Conservation (phyloP, 2,113 vertebrate genomes). For the Rhabdornis inornatus region DNA sequence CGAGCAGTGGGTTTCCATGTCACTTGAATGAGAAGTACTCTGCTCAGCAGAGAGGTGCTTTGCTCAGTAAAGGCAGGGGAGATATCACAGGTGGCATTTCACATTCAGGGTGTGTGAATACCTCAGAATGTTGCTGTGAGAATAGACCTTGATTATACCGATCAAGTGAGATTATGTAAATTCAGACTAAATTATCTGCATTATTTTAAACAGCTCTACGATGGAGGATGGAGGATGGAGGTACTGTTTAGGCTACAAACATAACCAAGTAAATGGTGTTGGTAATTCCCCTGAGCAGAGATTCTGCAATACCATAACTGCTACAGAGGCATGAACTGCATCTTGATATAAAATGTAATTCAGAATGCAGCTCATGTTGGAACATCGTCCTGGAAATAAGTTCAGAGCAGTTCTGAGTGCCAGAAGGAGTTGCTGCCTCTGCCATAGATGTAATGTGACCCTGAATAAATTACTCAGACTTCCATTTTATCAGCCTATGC, state of each 20-base stretch:
- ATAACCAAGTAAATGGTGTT: background rate
- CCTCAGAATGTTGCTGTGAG: background rate
- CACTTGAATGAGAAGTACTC: background rate
- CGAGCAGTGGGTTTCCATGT: background rate
- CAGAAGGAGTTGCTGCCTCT: background rate
- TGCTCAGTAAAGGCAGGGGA: background rate
- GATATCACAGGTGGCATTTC: background rate
- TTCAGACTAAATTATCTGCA: background rate
- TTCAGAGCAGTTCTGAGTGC: background rate
- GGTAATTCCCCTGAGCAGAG: background rate
- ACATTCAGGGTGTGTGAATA: background rate
- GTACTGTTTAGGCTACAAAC: background rate
- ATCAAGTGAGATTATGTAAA: background rate
- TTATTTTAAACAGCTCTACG: background rate
- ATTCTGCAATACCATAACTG: background rate
- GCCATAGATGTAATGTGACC: background rate
- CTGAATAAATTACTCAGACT: constrained; percentile 17
- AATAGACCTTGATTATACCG: background rate
- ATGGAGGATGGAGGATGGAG: background rate
- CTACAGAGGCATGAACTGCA: background rate
- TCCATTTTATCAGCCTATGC: constrained; percentile 1
- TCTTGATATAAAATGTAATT: background rate
- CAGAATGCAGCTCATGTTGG: background rate
- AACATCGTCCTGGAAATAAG: background rate
- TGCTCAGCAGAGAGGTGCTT: background rate